Conservation (phyloP, 2,113 vertebrate genomes). For the Cryptotis parvus region DNA sequence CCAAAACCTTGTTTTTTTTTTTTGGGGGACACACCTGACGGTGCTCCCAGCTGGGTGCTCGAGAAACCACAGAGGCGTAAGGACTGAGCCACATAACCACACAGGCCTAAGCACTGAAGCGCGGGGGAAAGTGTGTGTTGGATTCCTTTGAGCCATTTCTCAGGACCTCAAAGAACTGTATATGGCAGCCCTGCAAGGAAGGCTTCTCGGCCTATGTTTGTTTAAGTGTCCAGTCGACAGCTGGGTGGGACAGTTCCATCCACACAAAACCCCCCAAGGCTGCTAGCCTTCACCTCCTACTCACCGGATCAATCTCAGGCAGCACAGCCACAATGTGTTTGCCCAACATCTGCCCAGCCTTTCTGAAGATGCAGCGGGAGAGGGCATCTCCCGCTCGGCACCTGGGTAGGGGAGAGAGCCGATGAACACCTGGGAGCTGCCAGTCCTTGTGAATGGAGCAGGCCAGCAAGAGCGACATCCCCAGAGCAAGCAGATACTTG, state of each 20-base stretch:
- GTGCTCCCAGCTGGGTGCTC: too few species aligned
- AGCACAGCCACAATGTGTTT: constrained; percentile 93
- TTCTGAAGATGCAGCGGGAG: constrained; percentile 88
- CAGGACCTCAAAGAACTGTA: too few species aligned
- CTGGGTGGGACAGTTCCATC: background rate
- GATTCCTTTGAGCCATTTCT: too few species aligned
- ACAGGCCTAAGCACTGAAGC: too few species aligned
- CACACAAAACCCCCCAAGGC: background rate
- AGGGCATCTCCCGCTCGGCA: constrained; percentile 91
- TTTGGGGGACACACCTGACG: too few species aligned
- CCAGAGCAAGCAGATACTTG: fast-evolving
- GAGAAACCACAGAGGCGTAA: too few species aligned
- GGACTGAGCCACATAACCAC: too few species aligned
- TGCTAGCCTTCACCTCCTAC: background rate
- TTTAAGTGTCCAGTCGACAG: background rate
- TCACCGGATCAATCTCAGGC: constrained; percentile 91
- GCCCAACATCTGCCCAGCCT: constrained; percentile 92
- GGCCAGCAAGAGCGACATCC: background rate
- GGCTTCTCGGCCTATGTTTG: background rate
- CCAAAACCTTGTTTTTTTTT: background rate
- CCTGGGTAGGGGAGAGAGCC: constrained; percentile 81
- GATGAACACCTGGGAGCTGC: background rate
- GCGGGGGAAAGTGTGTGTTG: too few species aligned
- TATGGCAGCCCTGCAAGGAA: background rate
- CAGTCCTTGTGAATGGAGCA: background rate